phyloP scores from a whole-genome alignment of 2,888 invertebrate genomes.

The Apocheima hispidaria region DNA sequence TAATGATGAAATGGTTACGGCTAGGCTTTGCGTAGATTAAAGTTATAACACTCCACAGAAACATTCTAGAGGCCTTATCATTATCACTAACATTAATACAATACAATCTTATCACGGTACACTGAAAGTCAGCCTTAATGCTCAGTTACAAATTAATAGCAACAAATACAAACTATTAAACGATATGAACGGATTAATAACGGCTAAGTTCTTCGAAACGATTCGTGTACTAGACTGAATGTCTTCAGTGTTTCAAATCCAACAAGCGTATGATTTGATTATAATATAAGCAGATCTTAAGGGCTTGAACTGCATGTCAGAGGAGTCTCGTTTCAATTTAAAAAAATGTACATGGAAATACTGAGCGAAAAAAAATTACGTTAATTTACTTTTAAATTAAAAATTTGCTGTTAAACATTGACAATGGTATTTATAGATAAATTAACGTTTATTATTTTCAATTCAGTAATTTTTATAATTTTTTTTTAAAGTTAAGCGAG shows the following conservation, averaged over 20 bases:
- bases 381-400: no score
- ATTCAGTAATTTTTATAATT: no score
- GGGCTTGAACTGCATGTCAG: no score
- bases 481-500: no score
- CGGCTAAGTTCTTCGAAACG: constrained; percentile 22
- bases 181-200: constrained; percentile 39
- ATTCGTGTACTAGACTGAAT: neutral
- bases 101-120: constrained; percentile 42
- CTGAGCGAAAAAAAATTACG: no score
- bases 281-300: neutral
- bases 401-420: no score
- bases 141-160: constrained; percentile 41
- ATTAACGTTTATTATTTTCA: no score
- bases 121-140: constrained; percentile 43
- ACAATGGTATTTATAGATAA: no score
- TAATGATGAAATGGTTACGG: no score
- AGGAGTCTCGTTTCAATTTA: no score
- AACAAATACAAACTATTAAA: constrained; percentile 42
- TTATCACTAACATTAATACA: constrained; percentile 38
- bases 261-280: neutral
- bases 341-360: no score
- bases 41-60: neutral
- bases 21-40: neutral
- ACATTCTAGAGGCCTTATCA: constrained; percentile 11
- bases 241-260: constrained; percentile 4